phyloP scores from a whole-genome alignment of 2,797 vertebrate species.

The Columba guinea region DNA sequence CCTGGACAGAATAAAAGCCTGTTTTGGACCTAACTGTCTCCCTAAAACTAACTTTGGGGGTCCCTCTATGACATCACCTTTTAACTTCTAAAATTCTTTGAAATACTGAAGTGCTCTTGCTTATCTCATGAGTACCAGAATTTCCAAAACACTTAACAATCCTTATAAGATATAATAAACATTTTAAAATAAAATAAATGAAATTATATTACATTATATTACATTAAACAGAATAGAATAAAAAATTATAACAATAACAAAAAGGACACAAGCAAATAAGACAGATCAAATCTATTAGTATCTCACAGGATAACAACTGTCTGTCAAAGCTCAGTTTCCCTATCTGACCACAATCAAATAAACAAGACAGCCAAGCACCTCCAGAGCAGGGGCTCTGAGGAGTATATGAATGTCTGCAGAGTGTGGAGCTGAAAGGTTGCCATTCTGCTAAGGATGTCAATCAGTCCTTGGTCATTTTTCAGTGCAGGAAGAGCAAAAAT shows the following conservation, averaged over 20 bases:
- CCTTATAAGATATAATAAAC: neutral
- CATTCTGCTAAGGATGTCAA: slow-evolving; percentile 18
- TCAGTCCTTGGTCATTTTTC: neutral
- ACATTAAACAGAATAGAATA: neutral
- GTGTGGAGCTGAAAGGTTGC: slow-evolving; percentile 2
- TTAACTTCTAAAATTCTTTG: neutral
- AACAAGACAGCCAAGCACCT: neutral
- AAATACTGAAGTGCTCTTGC: neutral
- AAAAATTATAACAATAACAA: neutral
- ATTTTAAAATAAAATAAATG: neutral
- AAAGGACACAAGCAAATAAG: neutral
- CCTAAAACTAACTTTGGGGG: no score
- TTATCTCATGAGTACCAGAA: neutral
- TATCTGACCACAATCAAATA: slow-evolving; percentile 43
- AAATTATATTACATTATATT: neutral
- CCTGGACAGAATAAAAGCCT: no score
- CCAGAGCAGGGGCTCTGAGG: slow-evolving; percentile 10
- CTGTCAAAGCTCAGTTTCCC: slow-evolving; percentile 16
- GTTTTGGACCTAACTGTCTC: no score
- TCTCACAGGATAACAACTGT: slow-evolving; percentile 13
- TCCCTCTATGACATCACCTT: neutral
- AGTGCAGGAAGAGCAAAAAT: neutral
- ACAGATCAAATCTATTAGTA: slow-evolving; percentile 17
- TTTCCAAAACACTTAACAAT: neutral
- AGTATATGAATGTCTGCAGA: neutral